Conservation (phyloP, 2,888 invertebrate species). For the Thera britannica region DNA sequence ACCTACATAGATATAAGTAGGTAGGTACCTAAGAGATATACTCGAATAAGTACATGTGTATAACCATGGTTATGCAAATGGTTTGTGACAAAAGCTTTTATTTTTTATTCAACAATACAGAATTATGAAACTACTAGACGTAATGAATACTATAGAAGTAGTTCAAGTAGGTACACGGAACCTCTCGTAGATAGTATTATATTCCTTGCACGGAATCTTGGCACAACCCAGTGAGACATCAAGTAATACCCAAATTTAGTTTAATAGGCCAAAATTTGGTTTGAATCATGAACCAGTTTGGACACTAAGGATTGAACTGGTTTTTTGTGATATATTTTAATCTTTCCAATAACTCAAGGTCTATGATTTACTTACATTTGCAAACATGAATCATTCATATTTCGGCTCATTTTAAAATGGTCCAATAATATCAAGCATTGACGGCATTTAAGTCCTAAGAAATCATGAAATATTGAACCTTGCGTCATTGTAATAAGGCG, state of each 20-base stretch:
- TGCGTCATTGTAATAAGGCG: slow-evolving; percentile 14
- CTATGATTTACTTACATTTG: neutral
- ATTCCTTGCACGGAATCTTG: neutral
- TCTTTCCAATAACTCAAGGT: neutral
- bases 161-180: too few species aligned
- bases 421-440: neutral
- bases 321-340: slow-evolving; percentile 1
- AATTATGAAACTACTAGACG: too few species aligned
- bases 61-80: too few species aligned
- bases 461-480: slow-evolving; percentile 8
- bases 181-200: too few species aligned
- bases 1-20: too few species aligned
- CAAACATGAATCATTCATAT: neutral
- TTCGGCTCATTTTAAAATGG: slow-evolving; percentile 15
- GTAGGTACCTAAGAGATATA: too few species aligned
- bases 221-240: neutral
- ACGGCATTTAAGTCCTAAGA: neutral
- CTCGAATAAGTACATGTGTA: too few species aligned
- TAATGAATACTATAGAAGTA: too few species aligned
- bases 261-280: neutral
- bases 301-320: neutral
- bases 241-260: neutral
- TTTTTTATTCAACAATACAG: too few species aligned
- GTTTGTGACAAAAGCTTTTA: too few species aligned
- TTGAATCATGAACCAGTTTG: neutral